A percentile compares a stretch with the other conserved stretches of the same genome.
Conservation (phyloP, 1,140 invertebrate species). For the Copidosoma floridanum region DNA sequence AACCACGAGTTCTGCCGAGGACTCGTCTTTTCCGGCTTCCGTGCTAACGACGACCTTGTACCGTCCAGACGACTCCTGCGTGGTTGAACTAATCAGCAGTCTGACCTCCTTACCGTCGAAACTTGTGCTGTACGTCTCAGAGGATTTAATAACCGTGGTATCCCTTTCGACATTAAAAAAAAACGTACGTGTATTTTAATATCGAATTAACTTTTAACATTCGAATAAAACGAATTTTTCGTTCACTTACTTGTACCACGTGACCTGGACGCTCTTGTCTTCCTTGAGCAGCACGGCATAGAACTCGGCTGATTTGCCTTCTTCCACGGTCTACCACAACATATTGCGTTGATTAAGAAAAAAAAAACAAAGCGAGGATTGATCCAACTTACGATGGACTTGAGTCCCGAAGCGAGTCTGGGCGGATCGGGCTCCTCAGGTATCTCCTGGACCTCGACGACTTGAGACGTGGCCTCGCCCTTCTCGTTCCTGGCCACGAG, state of each 20-base stretch:
- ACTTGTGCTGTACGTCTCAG: constrained; percentile 66
- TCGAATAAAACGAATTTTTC: not conserved
- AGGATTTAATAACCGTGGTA: constrained; percentile 69
- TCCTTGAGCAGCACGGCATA: constrained; percentile 67
- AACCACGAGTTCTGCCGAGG: constrained; percentile 72
- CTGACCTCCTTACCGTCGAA: constrained; percentile 82
- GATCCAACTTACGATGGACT: constrained; percentile 64
- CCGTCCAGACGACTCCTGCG: constrained; percentile 68
- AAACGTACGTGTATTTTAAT: too few species aligned
- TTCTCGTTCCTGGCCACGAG: constrained; percentile 90
- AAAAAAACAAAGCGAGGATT: not conserved
- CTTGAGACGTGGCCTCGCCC: constrained; percentile 87
- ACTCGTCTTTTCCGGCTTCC: constrained; percentile 80
- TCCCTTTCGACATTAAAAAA: constrained; percentile 55
- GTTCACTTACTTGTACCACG: constrained; percentile 75
- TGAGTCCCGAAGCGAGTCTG: constrained; percentile 71
- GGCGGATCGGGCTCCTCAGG: constrained; percentile 66
- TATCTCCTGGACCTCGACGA: constrained; percentile 81
- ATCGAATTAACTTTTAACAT: not conserved
- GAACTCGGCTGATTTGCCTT: constrained; percentile 78
- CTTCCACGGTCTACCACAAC: constrained; percentile 69
- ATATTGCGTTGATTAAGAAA: not conserved
- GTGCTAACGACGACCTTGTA: constrained; percentile 81
- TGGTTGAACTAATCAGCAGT: constrained; percentile 70
- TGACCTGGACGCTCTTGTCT: constrained; percentile 76